phyloP scores from a whole-genome alignment of 2,888 invertebrate genomes.

The Caenorhabditis sinica region DNA sequence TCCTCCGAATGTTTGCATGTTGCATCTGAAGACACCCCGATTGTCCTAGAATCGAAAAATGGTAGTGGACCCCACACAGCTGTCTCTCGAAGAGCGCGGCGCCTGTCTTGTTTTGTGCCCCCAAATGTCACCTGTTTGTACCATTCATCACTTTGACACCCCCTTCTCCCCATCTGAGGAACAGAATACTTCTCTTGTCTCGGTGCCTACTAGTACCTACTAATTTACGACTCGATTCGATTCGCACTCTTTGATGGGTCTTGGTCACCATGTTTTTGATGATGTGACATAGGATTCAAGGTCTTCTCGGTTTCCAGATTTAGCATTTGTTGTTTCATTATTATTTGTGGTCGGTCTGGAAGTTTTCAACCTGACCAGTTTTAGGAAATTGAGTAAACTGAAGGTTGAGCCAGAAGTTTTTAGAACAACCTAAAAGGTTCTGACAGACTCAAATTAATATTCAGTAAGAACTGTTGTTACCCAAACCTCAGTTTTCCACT shows the following conservation, averaged over 20 bases:
- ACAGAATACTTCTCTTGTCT: conserved; percentile 46
- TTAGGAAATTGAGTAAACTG: too few species aligned
- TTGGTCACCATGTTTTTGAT: conserved; percentile 47
- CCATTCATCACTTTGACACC: conserved; percentile 65
- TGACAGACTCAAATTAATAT: too few species aligned
- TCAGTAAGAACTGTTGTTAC: too few species aligned
- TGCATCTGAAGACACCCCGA: conserved; percentile 8
- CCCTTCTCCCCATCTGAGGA: conserved; percentile 23
- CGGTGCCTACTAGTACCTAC: conserved; percentile 57
- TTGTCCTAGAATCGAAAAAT: conserved; percentile 35
- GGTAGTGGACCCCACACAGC: conserved; percentile 37
- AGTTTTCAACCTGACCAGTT: neutral
- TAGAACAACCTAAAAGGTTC: too few species aligned
- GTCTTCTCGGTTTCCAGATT: conserved; percentile 32
- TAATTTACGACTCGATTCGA: conserved; percentile 56
- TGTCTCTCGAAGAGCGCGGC: conserved; percentile 50
- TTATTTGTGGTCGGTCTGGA: neutral
- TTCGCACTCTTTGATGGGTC: conserved; percentile 47
- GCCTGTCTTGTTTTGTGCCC: conserved; percentile 42
- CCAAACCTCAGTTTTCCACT: too few species aligned
- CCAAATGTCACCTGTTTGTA: conserved; percentile 61
- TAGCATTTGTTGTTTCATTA: neutral
- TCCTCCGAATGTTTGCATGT: conserved; percentile 10
- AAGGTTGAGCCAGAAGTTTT: too few species aligned
- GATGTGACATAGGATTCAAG: conserved; percentile 37